These are phyloP conservation scores for Sapajus apella DNA, from an alignment of 2,113 vertebrate species.

Conservation along the genomic window DNA sequence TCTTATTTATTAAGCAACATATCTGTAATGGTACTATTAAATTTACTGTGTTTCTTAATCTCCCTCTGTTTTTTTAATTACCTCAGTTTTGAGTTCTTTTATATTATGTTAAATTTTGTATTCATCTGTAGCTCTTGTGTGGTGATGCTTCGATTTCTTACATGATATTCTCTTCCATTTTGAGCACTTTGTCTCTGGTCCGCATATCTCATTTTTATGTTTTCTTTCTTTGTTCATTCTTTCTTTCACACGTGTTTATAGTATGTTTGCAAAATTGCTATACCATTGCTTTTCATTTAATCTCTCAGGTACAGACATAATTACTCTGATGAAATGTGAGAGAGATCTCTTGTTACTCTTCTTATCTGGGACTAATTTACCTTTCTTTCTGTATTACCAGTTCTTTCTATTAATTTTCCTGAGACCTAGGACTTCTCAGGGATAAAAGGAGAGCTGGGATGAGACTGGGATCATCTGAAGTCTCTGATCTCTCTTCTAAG, in stretches of 20 bases:
- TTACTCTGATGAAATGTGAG: background rate
- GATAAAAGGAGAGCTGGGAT: background rate
- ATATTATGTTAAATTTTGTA: background rate
- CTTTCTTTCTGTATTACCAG: background rate
- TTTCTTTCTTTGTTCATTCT: background rate
- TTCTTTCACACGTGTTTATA: background rate
- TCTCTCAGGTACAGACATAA: background rate
- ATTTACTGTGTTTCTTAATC: background rate
- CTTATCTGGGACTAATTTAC: background rate
- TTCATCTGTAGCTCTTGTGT: background rate
- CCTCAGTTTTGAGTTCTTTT: background rate
- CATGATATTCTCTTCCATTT: background rate
- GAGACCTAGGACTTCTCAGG: background rate
- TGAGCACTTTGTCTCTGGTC: background rate
- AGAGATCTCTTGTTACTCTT: background rate
- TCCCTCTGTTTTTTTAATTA: background rate
- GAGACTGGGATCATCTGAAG: background rate
- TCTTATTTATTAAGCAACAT: background rate
- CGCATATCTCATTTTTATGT: background rate
- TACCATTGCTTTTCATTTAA: background rate
- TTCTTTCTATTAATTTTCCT: background rate
- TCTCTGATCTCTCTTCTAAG: background rate
- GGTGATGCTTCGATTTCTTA: background rate
- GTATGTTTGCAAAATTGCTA: background rate
- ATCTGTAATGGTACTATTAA: background rate